These are phyloP conservation scores for Notothenia rossii DNA, from an alignment of 2,113 vertebrate species.

Conservation along the genomic window DNA sequence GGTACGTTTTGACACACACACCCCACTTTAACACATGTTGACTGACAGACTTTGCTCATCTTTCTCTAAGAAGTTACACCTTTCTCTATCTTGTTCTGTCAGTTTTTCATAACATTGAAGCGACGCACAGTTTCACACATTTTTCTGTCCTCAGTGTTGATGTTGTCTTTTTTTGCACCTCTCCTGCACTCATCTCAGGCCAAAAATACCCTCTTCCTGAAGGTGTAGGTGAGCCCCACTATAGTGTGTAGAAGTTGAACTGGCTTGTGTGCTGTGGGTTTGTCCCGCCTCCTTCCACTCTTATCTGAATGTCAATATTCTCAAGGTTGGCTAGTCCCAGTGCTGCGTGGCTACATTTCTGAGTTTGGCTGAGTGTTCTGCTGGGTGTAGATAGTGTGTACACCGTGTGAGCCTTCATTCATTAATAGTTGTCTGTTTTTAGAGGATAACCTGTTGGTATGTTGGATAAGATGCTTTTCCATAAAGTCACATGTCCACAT, in stretches of 20 bases:
- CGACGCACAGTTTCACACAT: slow-evolving; percentile 29
- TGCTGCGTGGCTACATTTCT: slow-evolving; percentile 43
- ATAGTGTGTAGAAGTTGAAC: slow-evolving; percentile 66
- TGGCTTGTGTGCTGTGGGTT: slow-evolving; percentile 66
- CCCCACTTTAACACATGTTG: background rate
- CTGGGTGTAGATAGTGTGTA: slow-evolving; percentile 27
- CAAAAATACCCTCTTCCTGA: slow-evolving; percentile 87
- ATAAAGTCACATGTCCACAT: background rate
- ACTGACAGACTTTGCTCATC: slow-evolving; percentile 15
- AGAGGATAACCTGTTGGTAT: background rate
- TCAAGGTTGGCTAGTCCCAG: slow-evolving; percentile 27
- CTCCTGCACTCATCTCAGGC: slow-evolving; percentile 82
- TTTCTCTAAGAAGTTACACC: background rate
- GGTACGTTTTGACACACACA: slow-evolving; percentile 82
- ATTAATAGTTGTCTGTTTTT: background rate
- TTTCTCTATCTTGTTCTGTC: slow-evolving; percentile 5
- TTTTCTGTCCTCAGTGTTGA: slow-evolving; percentile 60
- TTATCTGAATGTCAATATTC: slow-evolving; percentile 72
- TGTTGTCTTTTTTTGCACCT: slow-evolving; percentile 70
- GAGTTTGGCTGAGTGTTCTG: slow-evolving; percentile 44
- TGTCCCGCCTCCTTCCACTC: slow-evolving; percentile 42
- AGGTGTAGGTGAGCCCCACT: slow-evolving; percentile 86
- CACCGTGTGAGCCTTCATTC: slow-evolving; percentile 19
- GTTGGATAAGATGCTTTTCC: slow-evolving; percentile 45
- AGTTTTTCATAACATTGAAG: slow-evolving; percentile 19